These are phyloP conservation scores for Argya squamiceps DNA, from an alignment of 2,797 vertebrate genomes.

Conservation along the genomic window DNA sequence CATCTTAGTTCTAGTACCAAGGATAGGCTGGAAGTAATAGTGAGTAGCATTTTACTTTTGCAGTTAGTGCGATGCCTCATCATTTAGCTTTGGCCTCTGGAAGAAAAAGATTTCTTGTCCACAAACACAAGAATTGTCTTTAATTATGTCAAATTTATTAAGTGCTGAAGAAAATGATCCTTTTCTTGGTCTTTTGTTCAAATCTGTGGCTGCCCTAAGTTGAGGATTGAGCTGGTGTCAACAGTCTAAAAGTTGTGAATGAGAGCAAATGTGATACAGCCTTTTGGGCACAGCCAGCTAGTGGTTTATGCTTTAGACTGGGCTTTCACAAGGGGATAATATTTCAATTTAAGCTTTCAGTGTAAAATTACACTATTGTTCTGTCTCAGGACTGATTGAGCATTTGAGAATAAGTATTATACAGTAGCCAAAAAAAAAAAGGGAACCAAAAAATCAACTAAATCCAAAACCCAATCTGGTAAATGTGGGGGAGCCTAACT, in stretches of 20 bases:
- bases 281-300: background rate
- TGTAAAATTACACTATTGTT: slow-evolving; percentile 24
- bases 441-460: background rate
- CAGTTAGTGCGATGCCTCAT: background rate
- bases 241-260: background rate
- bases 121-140: background rate
- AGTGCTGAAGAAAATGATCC: background rate
- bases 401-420: background rate
- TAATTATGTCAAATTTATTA: background rate
- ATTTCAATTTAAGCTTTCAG: slow-evolving; percentile 38
- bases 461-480: background rate
- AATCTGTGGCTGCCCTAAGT: background rate
- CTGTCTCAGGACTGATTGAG: background rate
- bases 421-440: background rate
- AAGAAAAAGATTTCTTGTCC: background rate
- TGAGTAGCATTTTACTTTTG: background rate
- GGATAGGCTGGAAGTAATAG: background rate
- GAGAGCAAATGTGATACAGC: background rate
- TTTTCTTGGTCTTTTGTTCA: background rate
- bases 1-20: background rate
- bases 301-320: background rate
- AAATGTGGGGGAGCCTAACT: background rate
- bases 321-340: background rate
- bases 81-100: background rate
- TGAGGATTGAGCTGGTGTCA: background rate